phyloP scores from a whole-genome alignment of 2,888 invertebrate genomes.

The Lymantria dispar region DNA sequence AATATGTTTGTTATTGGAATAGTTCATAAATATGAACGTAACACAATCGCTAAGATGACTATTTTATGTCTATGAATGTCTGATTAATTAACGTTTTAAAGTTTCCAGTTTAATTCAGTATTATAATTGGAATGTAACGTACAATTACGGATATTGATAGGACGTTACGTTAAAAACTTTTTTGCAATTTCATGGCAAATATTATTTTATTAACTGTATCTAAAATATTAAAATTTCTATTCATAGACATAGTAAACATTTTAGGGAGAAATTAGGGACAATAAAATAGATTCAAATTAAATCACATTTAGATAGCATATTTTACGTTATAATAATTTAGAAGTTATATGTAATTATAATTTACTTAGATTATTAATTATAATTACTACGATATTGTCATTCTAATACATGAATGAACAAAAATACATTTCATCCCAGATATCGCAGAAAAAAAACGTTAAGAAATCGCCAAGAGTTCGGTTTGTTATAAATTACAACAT shows the following conservation, averaged over 20 bases:
- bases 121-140: no score
- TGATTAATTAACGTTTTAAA: no score
- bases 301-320: slow-evolving; percentile 58
- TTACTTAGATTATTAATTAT: slow-evolving; percentile 52
- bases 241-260: slow-evolving; percentile 24
- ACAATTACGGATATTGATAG: no score
- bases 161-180: no score
- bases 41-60: no score
- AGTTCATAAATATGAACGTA: no score
- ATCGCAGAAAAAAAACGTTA: slow-evolving; percentile 56
- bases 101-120: no score
- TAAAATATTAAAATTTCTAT: slow-evolving; percentile 1
- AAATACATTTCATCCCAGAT: slow-evolving; percentile 70
- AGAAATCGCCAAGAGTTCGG: slow-evolving; percentile 48
- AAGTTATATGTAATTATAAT: slow-evolving; percentile 34
- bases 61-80: no score
- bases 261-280: slow-evolving; percentile 47
- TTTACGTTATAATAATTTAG: slow-evolving; percentile 54
- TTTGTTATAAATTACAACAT: slow-evolving; percentile 27
- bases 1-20: no score
- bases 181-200: no score
- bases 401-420: slow-evolving; percentile 61
- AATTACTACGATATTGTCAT: slow-evolving; percentile 73
- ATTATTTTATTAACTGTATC: no score
- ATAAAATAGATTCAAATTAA: slow-evolving; percentile 37